These are phyloP conservation scores for Cossypha dichroa DNA, from an alignment of 2,797 vertebrate genomes.

Conservation along the genomic window DNA sequence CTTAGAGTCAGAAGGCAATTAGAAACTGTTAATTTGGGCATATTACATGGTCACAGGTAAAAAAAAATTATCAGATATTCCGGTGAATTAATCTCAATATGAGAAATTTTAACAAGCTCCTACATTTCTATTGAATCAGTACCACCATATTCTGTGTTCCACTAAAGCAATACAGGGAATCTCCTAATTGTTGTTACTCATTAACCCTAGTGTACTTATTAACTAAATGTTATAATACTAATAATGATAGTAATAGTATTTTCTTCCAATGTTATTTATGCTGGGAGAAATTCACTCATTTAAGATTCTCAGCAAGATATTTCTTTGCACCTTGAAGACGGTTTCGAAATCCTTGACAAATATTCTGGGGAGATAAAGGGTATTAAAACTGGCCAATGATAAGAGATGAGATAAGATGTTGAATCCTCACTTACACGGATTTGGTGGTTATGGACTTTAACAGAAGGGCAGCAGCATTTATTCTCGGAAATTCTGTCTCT, in stretches of 20 bases:
- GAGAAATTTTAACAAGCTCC: neutral
- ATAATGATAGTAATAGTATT: neutral
- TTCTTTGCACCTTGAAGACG: neutral
- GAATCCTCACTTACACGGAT: slow-evolving; percentile 58
- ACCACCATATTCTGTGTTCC: neutral
- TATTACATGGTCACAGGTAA: neutral
- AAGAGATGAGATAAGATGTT: neutral
- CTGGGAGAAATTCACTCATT: neutral
- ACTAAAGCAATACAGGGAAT: neutral
- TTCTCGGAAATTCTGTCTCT: slow-evolving; percentile 13
- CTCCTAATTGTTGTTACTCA: neutral
- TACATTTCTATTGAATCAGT: neutral
- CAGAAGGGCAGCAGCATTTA: slow-evolving; percentile 52
- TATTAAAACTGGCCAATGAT: slow-evolving; percentile 22
- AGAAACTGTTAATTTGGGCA: neutral
- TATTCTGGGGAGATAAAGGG: slow-evolving; percentile 16
- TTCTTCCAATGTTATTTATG: neutral
- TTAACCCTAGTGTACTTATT: neutral
- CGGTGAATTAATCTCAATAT: neutral
- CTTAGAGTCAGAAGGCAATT: neutral
- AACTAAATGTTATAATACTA: neutral
- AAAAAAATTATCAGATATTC: neutral
- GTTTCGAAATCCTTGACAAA: slow-evolving; percentile 32
- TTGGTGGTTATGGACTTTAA: slow-evolving; percentile 38
- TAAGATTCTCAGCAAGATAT: neutral